Evolutionary conservation across 37 sponge, comb jelly and placozoan species (phyloP).

Genomic region (Trichoplax adhaerens): DNA sequence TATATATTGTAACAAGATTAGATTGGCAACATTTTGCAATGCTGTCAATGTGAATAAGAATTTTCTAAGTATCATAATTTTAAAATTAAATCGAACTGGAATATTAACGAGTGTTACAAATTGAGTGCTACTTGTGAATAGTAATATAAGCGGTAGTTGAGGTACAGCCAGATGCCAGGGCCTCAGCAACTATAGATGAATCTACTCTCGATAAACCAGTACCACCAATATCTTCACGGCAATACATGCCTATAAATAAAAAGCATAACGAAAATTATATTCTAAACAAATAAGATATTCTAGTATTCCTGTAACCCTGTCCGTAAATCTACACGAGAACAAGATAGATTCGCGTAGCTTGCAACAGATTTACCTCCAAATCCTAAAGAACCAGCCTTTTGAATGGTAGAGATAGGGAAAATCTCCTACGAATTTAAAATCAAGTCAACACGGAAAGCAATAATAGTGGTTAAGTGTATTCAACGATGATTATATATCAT

Average conservation of each 20-base stretch:
- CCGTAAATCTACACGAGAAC: too few species aligned
- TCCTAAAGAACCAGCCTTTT: conserved; percentile 72
- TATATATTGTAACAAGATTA: too few species aligned
- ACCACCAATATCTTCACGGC: conserved; percentile 56
- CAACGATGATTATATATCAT: too few species aligned
- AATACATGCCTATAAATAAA: conserved; percentile 21
- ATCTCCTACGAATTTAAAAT: conserved; percentile 28
- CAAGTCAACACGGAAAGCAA: too few species aligned
- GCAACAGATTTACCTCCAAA: conserved; percentile 57
- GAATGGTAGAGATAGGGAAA: conserved; percentile 66
- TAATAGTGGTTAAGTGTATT: too few species aligned
- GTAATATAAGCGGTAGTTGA: conserved; percentile 90
- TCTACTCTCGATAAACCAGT: conserved; percentile 64
- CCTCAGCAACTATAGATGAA: conserved; percentile 80
- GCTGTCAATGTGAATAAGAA: neutral
- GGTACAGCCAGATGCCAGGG: conserved; percentile 84
- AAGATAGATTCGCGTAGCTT: neutral
- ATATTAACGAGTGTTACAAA: neutral
- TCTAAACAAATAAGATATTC: too few species aligned
- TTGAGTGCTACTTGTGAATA: conserved; percentile 69
- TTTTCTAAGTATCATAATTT: neutral
- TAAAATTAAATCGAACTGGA: neutral
- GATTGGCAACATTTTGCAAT: too few species aligned
- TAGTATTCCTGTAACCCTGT: too few species aligned
- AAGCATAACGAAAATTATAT: too few species aligned